These are phyloP conservation scores for Rhinichthys klamathensis DNA, from an alignment of 2,113 vertebrate species.

Conservation along the genomic window DNA sequence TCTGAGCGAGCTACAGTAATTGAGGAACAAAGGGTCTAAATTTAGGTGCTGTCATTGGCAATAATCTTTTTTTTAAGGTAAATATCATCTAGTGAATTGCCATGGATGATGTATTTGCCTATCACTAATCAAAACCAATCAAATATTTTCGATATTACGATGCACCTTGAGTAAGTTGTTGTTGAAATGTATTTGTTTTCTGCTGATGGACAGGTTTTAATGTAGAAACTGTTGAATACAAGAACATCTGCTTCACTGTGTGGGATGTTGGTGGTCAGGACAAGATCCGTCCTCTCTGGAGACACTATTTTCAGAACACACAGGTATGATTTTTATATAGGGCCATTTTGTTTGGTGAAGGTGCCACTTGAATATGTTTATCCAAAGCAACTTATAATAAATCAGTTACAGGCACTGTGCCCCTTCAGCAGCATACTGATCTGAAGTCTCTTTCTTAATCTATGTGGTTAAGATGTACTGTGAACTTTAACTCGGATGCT, in stretches of 20 bases:
- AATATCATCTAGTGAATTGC: not conserved
- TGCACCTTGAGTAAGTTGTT: not conserved
- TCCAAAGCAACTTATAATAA: not conserved
- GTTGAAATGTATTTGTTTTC: not conserved
- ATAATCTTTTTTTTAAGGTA: not conserved
- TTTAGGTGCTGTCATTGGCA: not conserved
- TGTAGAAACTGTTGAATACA: slow-evolving; percentile 94
- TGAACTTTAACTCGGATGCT: not conserved
- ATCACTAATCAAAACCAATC: not conserved
- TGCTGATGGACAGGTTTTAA: slow-evolving; percentile 84
- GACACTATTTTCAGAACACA: slow-evolving; percentile 95
- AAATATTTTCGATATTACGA: too few relatives aligned
- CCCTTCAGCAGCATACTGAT: not conserved
- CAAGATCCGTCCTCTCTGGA: slow-evolving; percentile 94
- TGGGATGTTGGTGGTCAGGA: slow-evolving; percentile 97
- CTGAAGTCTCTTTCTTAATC: not conserved
- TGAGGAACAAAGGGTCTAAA: not conserved
- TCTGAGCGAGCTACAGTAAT: not conserved
- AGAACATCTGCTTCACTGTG: slow-evolving; percentile 94
- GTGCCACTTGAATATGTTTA: not conserved
- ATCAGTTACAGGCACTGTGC: not conserved
- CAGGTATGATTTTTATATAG: slow-evolving; percentile 74
- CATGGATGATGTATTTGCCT: not conserved
- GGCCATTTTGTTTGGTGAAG: not conserved
- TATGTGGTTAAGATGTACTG: not conserved